Percentiles rank a stretch among this genome's conserved stretches.
Evolutionary conservation across 2,888 invertebrate species (phyloP).

Genomic region (Silvanus unidentatus): DNA sequence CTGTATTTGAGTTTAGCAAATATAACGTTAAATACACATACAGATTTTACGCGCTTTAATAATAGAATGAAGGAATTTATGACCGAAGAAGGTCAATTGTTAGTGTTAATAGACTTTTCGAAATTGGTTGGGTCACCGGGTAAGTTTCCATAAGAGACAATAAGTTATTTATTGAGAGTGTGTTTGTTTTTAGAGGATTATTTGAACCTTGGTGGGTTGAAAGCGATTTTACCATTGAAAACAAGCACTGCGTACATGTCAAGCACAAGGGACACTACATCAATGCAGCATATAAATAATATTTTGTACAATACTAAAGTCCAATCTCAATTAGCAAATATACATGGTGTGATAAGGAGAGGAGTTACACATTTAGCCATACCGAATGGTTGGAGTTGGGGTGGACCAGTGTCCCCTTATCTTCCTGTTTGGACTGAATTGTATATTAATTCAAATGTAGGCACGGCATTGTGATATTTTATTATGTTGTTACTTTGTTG

Average conservation of each 20-base stretch:
- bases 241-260: slow-evolving; percentile 29
- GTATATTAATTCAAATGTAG: slow-evolving; percentile 36
- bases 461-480: slow-evolving; percentile 38
- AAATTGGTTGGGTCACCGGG: slow-evolving; percentile 25
- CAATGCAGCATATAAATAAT: slow-evolving; percentile 25
- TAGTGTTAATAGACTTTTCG: slow-evolving; percentile 41
- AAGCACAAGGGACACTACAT: neutral
- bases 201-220: slow-evolving; percentile 30
- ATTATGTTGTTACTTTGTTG: slow-evolving; percentile 26
- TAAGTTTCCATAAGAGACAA: slow-evolving; percentile 13
- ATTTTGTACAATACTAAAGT: slow-evolving; percentile 29
- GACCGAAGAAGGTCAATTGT: slow-evolving; percentile 31
- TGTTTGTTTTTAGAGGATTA: slow-evolving; percentile 23
- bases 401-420: slow-evolving; percentile 67
- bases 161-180: no score
- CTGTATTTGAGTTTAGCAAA: slow-evolving; percentile 50
- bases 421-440: slow-evolving; percentile 75
- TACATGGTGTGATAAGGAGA: slow-evolving; percentile 59
- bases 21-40: slow-evolving; percentile 24
- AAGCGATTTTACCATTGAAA: slow-evolving; percentile 31
- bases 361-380: slow-evolving; percentile 73
- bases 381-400: slow-evolving; percentile 80
- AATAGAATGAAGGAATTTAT: slow-evolving; percentile 29
- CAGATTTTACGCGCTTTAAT: slow-evolving; percentile 22
- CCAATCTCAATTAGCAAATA: slow-evolving; percentile 47